phyloP scores from a whole-genome alignment of 2,888 invertebrate genomes.

The Dasypolia templi region DNA sequence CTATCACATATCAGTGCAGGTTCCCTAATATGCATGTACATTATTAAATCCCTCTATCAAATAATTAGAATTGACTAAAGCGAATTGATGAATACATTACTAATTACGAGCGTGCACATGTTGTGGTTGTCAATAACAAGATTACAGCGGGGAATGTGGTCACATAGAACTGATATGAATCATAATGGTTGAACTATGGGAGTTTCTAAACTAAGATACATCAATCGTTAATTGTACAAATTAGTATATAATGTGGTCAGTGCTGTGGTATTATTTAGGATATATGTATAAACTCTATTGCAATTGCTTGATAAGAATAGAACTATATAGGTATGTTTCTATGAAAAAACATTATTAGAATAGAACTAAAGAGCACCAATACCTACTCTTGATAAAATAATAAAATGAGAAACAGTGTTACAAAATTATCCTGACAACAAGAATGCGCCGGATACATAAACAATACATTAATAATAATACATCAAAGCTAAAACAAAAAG shows the following conservation, averaged over 20 bases:
- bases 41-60: slow-evolving; percentile 14
- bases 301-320: not conserved
- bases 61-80: slow-evolving; percentile 39
- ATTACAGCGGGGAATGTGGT: slow-evolving; percentile 29
- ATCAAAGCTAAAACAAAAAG: slow-evolving; percentile 1
- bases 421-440: slow-evolving; percentile 15
- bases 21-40: not conserved
- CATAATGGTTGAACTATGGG: slow-evolving; percentile 7
- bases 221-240: not conserved
- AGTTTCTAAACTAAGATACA: slow-evolving; percentile 20
- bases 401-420: not conserved
- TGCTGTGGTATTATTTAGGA: not conserved
- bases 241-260: not conserved
- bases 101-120: slow-evolving; percentile 36
- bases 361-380: not conserved
- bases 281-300: not conserved
- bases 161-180: slow-evolving; percentile 28
- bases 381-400: not conserved
- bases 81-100: slow-evolving; percentile 39
- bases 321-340: not conserved
- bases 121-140: slow-evolving; percentile 36
- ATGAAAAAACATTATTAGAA: not conserved
- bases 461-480: not conserved
- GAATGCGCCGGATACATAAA: not conserved
- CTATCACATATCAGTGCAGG: not conserved